phyloP scores from a whole-genome alignment of 2,797 vertebrate genomes.

The Thalassophryne amazonica region DNA sequence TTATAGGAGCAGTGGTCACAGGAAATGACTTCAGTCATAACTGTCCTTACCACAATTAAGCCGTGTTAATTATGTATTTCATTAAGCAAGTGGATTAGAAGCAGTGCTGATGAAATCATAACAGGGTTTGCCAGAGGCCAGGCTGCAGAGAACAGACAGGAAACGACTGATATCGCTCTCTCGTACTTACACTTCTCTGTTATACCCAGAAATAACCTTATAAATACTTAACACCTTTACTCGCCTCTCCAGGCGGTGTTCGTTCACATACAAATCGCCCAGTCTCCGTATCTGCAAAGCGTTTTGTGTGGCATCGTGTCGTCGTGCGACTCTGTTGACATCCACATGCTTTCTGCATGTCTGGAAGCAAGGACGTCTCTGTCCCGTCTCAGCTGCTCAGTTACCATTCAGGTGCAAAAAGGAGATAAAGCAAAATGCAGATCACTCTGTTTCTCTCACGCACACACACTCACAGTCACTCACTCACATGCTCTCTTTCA shows the following conservation, averaged over 20 bases:
- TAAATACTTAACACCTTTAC: constrained; percentile 66
- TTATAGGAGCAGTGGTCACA: constrained; percentile 93
- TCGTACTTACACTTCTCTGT: constrained; percentile 44
- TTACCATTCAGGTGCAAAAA: constrained; percentile 77
- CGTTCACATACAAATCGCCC: constrained; percentile 46
- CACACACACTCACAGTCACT: constrained; percentile 46
- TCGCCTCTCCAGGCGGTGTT: constrained; percentile 56
- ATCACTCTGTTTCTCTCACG: constrained; percentile 63
- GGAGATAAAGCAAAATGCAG: constrained; percentile 75
- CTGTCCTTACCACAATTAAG: constrained; percentile 96
- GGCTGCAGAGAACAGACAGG: constrained; percentile 71
- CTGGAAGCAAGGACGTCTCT: constrained; percentile 54
- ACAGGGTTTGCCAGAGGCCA: constrained; percentile 85
- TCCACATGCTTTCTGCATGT: constrained; percentile 60
- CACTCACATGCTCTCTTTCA: constrained; percentile 59
- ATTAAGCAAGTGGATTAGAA: constrained; percentile 98
- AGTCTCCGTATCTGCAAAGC: constrained; percentile 51
- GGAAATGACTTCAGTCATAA: constrained; percentile 99
- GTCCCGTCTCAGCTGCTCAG: constrained; percentile 65
- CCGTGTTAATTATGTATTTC: constrained; percentile 99
- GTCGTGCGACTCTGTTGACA: constrained; percentile 69
- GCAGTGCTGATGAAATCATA: constrained; percentile 92
- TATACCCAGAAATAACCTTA: constrained; percentile 67
- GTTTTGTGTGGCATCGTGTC: constrained; percentile 50
- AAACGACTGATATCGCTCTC: constrained; percentile 62